Evolutionary conservation across 2,888 invertebrate genomes (phyloP).

Genomic region (Drosophila melanosoma): DNA sequence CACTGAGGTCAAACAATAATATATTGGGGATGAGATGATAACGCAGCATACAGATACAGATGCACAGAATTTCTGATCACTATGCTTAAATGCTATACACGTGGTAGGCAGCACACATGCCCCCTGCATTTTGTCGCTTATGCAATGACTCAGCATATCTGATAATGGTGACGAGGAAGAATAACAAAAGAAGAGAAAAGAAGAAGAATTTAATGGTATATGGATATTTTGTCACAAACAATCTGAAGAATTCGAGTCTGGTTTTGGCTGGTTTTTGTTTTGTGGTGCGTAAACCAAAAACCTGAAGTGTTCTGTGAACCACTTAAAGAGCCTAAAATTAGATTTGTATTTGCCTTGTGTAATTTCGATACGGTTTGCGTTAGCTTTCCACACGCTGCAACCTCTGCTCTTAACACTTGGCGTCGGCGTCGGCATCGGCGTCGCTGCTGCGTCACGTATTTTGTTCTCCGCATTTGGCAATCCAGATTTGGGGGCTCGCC

Average conservation of each 20-base stretch:
- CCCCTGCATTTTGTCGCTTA: neutral
- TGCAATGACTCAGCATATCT: constrained; percentile 10
- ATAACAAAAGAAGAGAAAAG: neutral
- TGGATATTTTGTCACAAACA: neutral
- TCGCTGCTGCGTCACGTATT: constrained; percentile 4
- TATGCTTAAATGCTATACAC: neutral
- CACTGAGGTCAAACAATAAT: constrained; percentile 3
- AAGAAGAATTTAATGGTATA: neutral
- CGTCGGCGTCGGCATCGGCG: constrained; percentile 12
- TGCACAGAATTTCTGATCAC: neutral
- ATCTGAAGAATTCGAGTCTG: neutral
- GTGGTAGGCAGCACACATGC: neutral
- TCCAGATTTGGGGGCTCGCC: constrained; percentile 80
- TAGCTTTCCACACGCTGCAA: constrained; percentile 40
- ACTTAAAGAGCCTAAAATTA: constrained; percentile 25
- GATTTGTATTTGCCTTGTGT: constrained; percentile 14
- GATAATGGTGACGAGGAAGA: neutral
- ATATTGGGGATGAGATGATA: neutral
- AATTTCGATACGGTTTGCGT: constrained; percentile 33
- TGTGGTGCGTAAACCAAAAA: constrained; percentile 6
- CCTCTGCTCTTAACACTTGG: constrained; percentile 9
- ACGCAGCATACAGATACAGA: neutral
- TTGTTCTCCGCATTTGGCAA: constrained; percentile 54
- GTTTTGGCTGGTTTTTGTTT: neutral
- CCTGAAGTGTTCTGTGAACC: constrained; percentile 37